Evolutionary conservation across 2,888 invertebrate species (phyloP), one percentile per base, ranked within the genome.

Genomic region (Hydroisotoma schaefferi): DNA sequence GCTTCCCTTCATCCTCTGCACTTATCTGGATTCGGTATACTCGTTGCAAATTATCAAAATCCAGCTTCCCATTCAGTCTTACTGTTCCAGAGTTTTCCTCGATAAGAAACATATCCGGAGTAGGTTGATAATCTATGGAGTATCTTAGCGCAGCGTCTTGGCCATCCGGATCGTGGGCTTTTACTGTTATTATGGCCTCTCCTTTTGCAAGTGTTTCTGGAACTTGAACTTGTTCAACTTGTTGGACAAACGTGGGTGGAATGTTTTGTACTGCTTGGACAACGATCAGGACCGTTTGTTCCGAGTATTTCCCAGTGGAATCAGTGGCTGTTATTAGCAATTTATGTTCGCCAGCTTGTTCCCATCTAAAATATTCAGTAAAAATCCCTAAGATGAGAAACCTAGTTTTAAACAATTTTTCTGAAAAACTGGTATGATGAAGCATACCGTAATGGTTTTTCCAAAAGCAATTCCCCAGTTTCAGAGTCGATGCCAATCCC

Each of bases 401-500:
- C 10, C 8, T 23, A 48, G n/a, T 43, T 43, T 23, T 48, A 48
- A 26, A 20, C n/a, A 40, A 40, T 15, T 40, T 40, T 40, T 40
- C n/a, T 15, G 18, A 37, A 22, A 25, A 15, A 12, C 26, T 54
- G 3, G n/a, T n/a, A n/a, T n/a, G n/a, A n/a, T n/a, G n/a, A n/a
- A n/a, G n/a, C 12, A 12, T 55, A 59, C 53, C 82, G 83, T 0
- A 86, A 86, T 55, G 84, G 81, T 56, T 81, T 80, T 22, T 81
- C 76, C 57, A 88, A 82, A 37, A 77, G 82, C 1, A 88, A 80
- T 76, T 88, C 88, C 0, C 91, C 91, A 0, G 85, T 84, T 1
- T 82, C 79, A 46, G 83, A 77, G 72, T 88, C 83, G 10, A 91
- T 83, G 57, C 80, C 75, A 71, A 87, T 70, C 43, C 70, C 69